A percentile compares a stretch with the other conserved stretches of the same genome.
These are phyloP conservation scores for Damaliscus lunatus DNA, from an alignment of 2,113 vertebrate species.

Conservation along the genomic window DNA sequence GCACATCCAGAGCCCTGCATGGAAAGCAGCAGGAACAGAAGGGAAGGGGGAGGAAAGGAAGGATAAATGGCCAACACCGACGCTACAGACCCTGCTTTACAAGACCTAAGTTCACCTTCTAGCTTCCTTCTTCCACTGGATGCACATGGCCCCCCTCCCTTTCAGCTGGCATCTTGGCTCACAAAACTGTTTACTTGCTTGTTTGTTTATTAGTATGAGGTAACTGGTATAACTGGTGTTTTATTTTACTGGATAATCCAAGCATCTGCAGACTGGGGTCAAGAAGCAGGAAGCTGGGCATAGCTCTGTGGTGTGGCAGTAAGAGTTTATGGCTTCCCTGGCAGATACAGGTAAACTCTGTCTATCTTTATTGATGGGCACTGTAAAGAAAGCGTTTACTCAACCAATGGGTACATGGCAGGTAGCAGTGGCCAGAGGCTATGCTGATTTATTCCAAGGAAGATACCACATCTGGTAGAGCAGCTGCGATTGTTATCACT, in stretches of 20 bases:
- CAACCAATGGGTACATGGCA: neutral
- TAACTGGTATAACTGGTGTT: neutral
- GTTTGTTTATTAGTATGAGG: neutral
- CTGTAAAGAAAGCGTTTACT: neutral
- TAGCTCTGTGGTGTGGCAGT: neutral
- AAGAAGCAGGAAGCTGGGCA: neutral
- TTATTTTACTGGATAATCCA: neutral
- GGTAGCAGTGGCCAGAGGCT: neutral
- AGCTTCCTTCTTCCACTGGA: neutral
- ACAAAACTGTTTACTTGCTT: neutral
- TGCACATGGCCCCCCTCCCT: neutral
- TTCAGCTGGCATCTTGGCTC: neutral
- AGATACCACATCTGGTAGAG: conserved; percentile 53
- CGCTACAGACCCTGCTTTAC: neutral
- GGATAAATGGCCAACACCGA: neutral
- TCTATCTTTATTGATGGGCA: conserved; percentile 13
- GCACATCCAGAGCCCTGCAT: neutral
- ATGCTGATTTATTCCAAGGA: conserved; percentile 42
- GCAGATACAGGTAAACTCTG: neutral
- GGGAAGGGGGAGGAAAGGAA: neutral
- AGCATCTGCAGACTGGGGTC: neutral
- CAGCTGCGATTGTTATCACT: conserved; percentile 50
- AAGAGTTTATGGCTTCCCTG: neutral
- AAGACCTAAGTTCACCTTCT: too few relatives aligned
- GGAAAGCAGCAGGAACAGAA: neutral